These are phyloP conservation scores for Sesamia inferens DNA, from an alignment of 2,888 invertebrate species.

Conservation along the genomic window DNA sequence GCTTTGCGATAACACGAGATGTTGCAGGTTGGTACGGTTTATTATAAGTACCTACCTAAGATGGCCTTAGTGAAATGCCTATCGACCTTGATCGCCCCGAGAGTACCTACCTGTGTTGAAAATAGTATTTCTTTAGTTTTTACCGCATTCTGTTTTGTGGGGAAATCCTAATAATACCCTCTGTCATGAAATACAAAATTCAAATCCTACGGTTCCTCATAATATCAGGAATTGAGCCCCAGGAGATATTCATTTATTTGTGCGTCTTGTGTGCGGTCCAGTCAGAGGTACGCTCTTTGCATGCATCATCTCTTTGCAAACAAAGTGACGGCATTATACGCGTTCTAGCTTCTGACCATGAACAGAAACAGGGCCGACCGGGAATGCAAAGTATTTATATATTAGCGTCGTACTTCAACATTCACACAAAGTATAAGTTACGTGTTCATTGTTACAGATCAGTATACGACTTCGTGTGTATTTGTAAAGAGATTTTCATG, in stretches of 20 bases:
- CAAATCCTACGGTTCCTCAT: background rate
- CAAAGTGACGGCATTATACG: background rate
- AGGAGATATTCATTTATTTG: background rate
- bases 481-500: slow-evolving; percentile 75
- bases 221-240: background rate
- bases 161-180: background rate
- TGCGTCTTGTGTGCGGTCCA: no score
- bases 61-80: background rate
- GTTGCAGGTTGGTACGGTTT: slow-evolving; percentile 75
- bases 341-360: background rate
- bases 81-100: background rate
- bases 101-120: background rate
- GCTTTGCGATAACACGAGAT: slow-evolving; percentile 76
- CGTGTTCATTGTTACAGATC: slow-evolving; percentile 75
- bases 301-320: background rate
- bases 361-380: background rate
- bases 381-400: background rate
- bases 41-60: background rate
- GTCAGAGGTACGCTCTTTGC: no score
- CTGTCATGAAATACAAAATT: background rate
- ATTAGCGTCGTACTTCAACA: background rate
- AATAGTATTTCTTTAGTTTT: background rate
- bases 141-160: background rate
- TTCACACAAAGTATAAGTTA: slow-evolving; percentile 10
- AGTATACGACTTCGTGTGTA: slow-evolving; percentile 75